Evolutionary conservation across 2,113 vertebrate species (phyloP).

Genomic region (Taurulus bubalis): DNA sequence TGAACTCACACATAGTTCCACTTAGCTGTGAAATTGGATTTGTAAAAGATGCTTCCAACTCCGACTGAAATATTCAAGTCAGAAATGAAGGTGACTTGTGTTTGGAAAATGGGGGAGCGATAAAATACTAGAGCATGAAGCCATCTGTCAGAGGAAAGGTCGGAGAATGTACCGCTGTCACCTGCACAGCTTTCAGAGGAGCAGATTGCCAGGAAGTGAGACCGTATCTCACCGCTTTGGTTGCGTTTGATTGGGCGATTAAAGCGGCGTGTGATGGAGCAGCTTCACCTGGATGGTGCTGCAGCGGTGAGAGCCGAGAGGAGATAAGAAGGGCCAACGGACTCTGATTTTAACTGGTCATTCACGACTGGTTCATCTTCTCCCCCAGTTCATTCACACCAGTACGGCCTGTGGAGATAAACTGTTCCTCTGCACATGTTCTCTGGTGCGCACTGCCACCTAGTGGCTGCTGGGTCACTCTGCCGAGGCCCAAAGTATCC

Average conservation of each 20-base stretch:
- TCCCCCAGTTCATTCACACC: not conserved
- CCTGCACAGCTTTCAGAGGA: not conserved
- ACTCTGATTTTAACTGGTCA: too few species aligned
- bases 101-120: not conserved
- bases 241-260: not conserved
- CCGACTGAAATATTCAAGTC: not conserved
- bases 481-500: not conserved
- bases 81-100: too few species aligned
- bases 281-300: not conserved
- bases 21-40: too few species aligned
- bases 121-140: not conserved
- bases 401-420: not conserved
- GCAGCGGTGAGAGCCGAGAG: not conserved
- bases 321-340: not conserved
- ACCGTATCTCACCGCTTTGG: not conserved
- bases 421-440: not conserved
- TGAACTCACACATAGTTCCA: too few species aligned
- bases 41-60: too few species aligned
- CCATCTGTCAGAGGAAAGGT: not conserved
- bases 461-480: not conserved
- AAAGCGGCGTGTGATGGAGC: not conserved
- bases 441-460: slow-evolving; percentile 30
- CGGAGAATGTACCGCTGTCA: not conserved
- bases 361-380: not conserved
- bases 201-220: not conserved